Conservation (phyloP, 2,888 invertebrate species). For the Selenia dentaria region DNA sequence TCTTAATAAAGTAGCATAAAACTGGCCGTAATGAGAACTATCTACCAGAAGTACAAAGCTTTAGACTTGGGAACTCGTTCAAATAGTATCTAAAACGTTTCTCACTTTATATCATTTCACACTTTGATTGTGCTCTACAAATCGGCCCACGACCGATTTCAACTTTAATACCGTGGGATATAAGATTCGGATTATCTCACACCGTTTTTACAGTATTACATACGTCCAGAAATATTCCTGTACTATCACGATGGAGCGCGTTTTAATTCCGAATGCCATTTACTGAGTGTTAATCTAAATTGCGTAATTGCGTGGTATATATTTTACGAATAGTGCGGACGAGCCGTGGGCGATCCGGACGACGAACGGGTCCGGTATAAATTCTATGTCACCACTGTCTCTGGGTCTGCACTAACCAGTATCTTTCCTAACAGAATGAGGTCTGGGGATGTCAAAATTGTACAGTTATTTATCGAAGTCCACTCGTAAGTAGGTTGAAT, state of each 20-base stretch:
- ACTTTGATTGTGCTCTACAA: slow-evolving; percentile 19
- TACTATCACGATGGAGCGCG: slow-evolving; percentile 40
- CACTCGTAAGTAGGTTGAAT: slow-evolving; percentile 15
- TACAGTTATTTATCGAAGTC: slow-evolving; percentile 19
- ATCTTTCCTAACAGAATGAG: slow-evolving; percentile 43
- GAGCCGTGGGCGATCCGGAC: slow-evolving; percentile 76
- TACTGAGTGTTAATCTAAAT: slow-evolving; percentile 55
- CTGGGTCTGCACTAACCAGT: slow-evolving; percentile 34
- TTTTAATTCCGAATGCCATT: slow-evolving; percentile 51
- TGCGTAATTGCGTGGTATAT: slow-evolving; percentile 68
- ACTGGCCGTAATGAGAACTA: too few species aligned
- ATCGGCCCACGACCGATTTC: slow-evolving; percentile 1
- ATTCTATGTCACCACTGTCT: slow-evolving; percentile 57
- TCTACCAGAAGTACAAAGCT: too few species aligned
- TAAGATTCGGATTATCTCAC: slow-evolving; percentile 9
- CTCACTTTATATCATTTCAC: slow-evolving; percentile 24
- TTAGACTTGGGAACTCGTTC: slow-evolving; percentile 4
- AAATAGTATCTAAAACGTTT: slow-evolving; percentile 13
- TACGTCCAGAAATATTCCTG: slow-evolving; percentile 26
- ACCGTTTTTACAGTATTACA: slow-evolving; percentile 9
- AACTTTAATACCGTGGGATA: background rate
- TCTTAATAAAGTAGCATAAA: too few species aligned
- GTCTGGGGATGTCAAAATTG: slow-evolving; percentile 31
- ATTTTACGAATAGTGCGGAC: slow-evolving; percentile 68
- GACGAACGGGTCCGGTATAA: slow-evolving; percentile 46